These are phyloP conservation scores for Dione vanillae DNA, from an alignment of 2,888 invertebrate genomes.

Conservation along the genomic window DNA sequence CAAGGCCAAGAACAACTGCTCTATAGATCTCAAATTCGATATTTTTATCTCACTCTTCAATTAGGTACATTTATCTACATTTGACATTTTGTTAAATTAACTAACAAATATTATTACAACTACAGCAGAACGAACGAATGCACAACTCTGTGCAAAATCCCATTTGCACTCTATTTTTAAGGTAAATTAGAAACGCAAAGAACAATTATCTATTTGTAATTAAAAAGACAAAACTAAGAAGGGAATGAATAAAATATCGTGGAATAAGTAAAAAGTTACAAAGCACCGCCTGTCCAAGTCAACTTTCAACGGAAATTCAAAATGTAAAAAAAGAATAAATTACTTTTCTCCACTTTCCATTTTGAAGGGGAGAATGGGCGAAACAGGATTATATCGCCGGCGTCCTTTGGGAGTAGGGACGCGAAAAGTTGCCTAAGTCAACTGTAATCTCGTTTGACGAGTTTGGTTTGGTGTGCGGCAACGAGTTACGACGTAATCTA, in stretches of 20 bases:
- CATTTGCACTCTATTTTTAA: neutral
- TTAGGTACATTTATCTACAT: no score
- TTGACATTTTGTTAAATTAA: no score
- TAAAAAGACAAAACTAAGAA: neutral
- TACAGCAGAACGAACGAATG: no score
- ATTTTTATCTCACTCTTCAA: no score
- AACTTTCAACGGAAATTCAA: conserved; percentile 34
- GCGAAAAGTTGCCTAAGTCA: conserved; percentile 66
- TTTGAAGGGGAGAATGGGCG: conserved; percentile 63
- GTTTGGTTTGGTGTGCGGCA: conserved; percentile 54
- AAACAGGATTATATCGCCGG: conserved; percentile 75
- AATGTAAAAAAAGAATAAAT: conserved; percentile 51
- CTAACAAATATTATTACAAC: no score
- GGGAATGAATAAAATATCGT: neutral
- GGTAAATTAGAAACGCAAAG: neutral
- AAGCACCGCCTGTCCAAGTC: neutral
- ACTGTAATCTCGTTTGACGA: conserved; percentile 67
- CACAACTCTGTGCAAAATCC: no score
- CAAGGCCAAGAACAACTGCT: no score
- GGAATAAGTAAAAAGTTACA: conserved; percentile 4
- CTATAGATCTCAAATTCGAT: no score
- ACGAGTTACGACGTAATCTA: conserved; percentile 34
- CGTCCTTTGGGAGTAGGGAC: conserved; percentile 58
- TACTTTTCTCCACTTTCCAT: conserved; percentile 53
- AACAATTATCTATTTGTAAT: neutral